phyloP scores from a whole-genome alignment of 2,888 invertebrate species.

The Phrixothrix hirtus region DNA sequence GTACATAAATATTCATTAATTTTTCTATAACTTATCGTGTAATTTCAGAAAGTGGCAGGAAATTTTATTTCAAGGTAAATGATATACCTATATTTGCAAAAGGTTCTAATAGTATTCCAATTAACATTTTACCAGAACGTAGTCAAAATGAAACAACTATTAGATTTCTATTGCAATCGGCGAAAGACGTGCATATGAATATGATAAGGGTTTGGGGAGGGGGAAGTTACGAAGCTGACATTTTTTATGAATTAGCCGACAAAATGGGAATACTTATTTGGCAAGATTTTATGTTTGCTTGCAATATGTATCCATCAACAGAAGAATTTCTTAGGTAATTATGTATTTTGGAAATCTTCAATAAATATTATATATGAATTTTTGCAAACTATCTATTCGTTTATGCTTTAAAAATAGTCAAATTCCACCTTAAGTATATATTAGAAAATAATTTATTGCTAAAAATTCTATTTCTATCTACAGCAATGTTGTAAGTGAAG shows the following conservation, averaged over 20 bases:
- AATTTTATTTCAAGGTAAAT: constrained; percentile 87
- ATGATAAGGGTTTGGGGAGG: constrained; percentile 98
- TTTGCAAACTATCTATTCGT: too few species aligned
- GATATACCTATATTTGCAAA: constrained; percentile 86
- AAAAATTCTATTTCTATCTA: constrained; percentile 35
- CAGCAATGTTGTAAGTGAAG: constrained; percentile 73
- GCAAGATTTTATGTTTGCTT: constrained; percentile 98
- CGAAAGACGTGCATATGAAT: constrained; percentile 82
- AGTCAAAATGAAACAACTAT: constrained; percentile 64
- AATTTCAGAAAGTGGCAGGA: constrained; percentile 60
- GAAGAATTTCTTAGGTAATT: constrained; percentile 68
- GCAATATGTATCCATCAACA: constrained; percentile 87
- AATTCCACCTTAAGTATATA: neutral
- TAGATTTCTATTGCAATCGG: constrained; percentile 67
- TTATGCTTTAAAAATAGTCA: neutral
- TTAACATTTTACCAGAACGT: constrained; percentile 79
- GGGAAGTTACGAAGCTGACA: constrained; percentile 90
- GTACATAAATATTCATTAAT: constrained; percentile 40
- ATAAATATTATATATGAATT: neutral
- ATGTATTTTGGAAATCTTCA: neutral
- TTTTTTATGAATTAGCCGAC: constrained; percentile 87
- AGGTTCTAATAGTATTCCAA: constrained; percentile 93
- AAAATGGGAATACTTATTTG: constrained; percentile 89
- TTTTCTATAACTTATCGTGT: neutral
- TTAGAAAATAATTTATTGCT: neutral